Evolutionary conservation across 2,888 invertebrate genomes (phyloP), one percentile per base, ranked within the genome.

Genomic region (Teinopalpus imperialis): DNA sequence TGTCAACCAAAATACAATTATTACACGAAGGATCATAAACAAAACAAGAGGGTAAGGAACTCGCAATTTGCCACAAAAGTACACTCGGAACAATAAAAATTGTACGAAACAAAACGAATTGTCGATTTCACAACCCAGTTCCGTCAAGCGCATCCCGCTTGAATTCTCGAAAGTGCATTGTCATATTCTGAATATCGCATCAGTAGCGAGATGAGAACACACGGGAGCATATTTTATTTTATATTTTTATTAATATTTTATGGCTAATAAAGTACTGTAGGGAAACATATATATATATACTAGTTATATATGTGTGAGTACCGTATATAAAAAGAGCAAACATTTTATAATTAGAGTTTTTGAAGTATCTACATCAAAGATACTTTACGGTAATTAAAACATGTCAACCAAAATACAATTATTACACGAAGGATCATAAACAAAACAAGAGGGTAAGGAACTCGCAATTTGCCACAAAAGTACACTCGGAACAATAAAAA

Each of bases 131-230:
- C 74, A 61, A 64, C 63, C 65, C 62, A 66, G 57, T 66, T 69
- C 60, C 63, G 66, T 69, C 71, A 67, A 64, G 71, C 64, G 68
- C 59, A 61, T 57, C 64, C 53, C 52, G 61, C 55, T 56, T 61
- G 59, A 56, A 58, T 68, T 74, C 72, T 67, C 63, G 61, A 75
- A 79, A 81, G 56, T 67, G 74, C 77, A 73, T 68, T 74, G 76
- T 81, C 81, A 82, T 75, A 74, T 73, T 63, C 64, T 64, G 70
- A 64, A 73, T 71, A 70, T 71, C 61, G 57, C 61, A 62, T 64
- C 56, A 61, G 61, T 56, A 57, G 54, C 47, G 53, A 45, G 44
- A 14, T 41, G 52, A 13, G 39, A 53, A 64, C 57, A 58, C 29
- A 73, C 63, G 63, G 46, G 3, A 0, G 3, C 0, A 13, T 18